phyloP scores from a whole-genome alignment of 2,113 vertebrate species.

The Ammodramus savannarum region DNA sequence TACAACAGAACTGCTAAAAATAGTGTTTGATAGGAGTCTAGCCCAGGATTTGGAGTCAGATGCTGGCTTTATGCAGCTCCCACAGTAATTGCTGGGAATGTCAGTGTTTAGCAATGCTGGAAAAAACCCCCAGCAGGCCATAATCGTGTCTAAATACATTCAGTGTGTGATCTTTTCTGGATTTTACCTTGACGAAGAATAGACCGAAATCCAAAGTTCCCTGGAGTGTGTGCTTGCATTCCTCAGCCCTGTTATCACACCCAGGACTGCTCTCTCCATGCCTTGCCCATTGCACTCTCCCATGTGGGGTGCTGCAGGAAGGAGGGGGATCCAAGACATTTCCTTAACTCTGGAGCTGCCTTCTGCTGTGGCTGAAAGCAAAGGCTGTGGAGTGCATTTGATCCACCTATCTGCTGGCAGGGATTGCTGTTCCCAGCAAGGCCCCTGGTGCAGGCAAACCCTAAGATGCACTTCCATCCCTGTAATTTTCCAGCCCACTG shows the following conservation, averaged over 20 bases:
- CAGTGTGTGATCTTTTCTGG: neutral
- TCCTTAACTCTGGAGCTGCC: neutral
- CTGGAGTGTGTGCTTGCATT: neutral
- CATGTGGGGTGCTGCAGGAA: neutral
- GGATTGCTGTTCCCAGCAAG: neutral
- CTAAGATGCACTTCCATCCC: neutral
- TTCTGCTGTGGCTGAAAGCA: neutral
- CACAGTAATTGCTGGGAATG: neutral
- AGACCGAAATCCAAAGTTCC: neutral
- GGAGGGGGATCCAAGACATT: neutral
- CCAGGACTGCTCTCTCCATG: fast-evolving
- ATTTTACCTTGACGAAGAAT: neutral
- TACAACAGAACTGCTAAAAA: neutral
- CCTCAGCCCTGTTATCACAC: neutral
- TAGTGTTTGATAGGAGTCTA: neutral
- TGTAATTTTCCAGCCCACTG: neutral
- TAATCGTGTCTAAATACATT: neutral
- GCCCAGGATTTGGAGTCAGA: neutral
- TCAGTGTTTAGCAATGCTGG: neutral
- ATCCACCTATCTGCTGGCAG: neutral
- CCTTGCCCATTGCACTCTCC: neutral
- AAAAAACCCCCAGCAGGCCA: neutral
- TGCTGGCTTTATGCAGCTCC: neutral
- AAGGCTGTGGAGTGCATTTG: fast-evolving
- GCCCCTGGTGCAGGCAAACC: neutral